Base-by-base conservation (phyloP, 2,797 vertebrate genomes). In the Myotis findleyi region DNA sequence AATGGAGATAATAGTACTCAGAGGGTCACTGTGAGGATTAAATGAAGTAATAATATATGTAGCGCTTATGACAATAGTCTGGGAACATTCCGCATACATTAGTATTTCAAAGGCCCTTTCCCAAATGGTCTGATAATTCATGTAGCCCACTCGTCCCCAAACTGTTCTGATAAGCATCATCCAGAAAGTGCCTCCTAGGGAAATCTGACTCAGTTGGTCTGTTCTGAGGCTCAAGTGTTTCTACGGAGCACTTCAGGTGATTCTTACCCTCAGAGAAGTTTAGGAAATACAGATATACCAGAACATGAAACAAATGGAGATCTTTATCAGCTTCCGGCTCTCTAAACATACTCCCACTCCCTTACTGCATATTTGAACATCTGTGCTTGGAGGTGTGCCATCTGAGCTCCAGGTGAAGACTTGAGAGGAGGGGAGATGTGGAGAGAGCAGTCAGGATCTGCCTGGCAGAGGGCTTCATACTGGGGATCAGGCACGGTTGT, bases 241-340 rank as follows among this genome's bases (percentile, higher is more conserved):
- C 64, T 44, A 92, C 51, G 36, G 44, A 76, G 81, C 18, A 71
- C 71, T 66, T 36, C 2, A 33, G 47, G 44, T n/a, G 55, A 71
- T 82, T 85, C 51, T 87, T 85, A 41, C n/a, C 30, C 36, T 72
- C 66, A 62, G n/a, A 76, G 47, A 64, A 30, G 47, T 66, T 30
- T 79, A 83, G 87, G 68, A 49, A 87, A 55, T 23, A 59, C 3
- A 23, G 21, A 8, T 41, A 12, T n/a, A 7, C 71, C 13, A 25
- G 23, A 75, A 81, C 44, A 36, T 12, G 18, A 55, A 64, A n/a
- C 10, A 21, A 14, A 17, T n/a, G 23, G 59, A 72, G 84, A 86
- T 36, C 8, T 7, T 0, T 21, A 0, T n/a, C 44, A 33, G 55
- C 59, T 18, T 25, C 14, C 0, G 2, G 38, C 51, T 75, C 8